Percentiles rank a stretch among this genome's conserved stretches.
phyloP scores from a whole-genome alignment of 2,888 invertebrate genomes.

The Stenichneumon culpator region DNA sequence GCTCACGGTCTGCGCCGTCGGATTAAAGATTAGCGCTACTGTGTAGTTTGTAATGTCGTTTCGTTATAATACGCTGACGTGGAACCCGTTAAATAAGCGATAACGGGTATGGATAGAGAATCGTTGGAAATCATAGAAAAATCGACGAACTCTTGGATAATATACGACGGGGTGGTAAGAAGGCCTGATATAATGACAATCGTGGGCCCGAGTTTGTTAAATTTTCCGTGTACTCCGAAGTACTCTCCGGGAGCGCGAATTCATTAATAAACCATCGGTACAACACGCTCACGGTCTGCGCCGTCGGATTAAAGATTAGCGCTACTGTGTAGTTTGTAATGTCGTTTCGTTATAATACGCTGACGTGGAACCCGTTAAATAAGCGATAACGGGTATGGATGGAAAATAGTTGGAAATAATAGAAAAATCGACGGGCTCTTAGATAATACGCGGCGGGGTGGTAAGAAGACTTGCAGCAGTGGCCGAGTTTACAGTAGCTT shows the following conservation, averaged over 20 bases:
- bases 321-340: neutral
- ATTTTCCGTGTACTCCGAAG: neutral
- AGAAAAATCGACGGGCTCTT: neutral
- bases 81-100: neutral
- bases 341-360: neutral
- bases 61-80: neutral
- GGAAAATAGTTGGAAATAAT: neutral
- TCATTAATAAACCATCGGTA: slow-evolving; percentile 8
- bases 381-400: neutral
- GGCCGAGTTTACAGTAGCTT: too few relatives aligned
- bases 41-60: too few relatives aligned
- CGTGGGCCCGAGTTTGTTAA: neutral
- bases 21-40: neutral
- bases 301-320: neutral
- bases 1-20: neutral
- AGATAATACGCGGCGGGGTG: neutral
- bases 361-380: neutral
- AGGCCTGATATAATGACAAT: neutral
- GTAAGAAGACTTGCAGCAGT: neutral
- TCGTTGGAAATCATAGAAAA: neutral
- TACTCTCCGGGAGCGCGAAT: neutral
- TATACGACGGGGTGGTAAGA: neutral
- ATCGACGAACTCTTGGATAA: neutral
- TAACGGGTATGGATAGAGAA: neutral
- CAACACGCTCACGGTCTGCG: neutral